A percentile compares a stretch with the other conserved stretches of the same genome.
phyloP scores from a whole-genome alignment of 2,888 invertebrate species.

The Schizaphis graminum region DNA sequence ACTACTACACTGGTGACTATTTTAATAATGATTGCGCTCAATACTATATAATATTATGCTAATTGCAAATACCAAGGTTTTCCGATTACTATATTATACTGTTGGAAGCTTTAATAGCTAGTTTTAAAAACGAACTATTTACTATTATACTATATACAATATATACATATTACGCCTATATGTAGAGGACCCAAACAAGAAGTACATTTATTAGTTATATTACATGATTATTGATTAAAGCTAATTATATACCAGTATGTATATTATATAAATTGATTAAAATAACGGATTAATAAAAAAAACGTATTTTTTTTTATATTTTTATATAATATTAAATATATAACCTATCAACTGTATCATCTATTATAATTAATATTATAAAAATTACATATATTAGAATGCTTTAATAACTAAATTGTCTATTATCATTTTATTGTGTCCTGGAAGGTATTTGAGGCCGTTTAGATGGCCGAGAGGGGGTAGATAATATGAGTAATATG shows the following conservation, averaged over 20 bases:
- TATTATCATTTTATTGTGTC: not conserved
- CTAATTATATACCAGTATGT: not conserved
- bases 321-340: too few relatives aligned
- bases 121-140: not conserved
- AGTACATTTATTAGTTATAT: not conserved
- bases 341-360: not conserved
- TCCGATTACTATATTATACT: not conserved
- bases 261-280: not conserved
- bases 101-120: not conserved
- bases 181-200: not conserved
- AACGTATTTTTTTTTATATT: not conserved
- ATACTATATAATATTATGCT: not conserved
- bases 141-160: too few relatives aligned
- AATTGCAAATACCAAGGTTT: not conserved
- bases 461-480: not conserved
- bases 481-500: too few relatives aligned
- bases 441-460: not conserved
- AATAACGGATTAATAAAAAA: not conserved
- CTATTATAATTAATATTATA: not conserved
- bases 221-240: not conserved
- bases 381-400: not conserved
- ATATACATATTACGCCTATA: not conserved
- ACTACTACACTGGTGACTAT: not conserved
- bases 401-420: not conserved
- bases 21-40: not conserved